Evolutionary conservation across 2,113 vertebrate species (phyloP).

Genomic region (Cyprinus carpio): DNA sequence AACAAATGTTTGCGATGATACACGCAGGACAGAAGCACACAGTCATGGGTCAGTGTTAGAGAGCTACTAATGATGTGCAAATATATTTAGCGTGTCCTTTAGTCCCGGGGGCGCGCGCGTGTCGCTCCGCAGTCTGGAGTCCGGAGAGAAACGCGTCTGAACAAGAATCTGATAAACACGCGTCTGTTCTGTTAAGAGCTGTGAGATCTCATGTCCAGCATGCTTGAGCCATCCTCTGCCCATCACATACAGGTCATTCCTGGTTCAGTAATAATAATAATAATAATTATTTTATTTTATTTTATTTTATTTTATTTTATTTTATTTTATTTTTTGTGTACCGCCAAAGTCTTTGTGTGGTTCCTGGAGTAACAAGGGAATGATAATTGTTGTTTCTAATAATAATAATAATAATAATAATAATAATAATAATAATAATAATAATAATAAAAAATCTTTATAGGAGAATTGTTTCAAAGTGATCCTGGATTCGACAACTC

Average conservation of each 20-base stretch:
- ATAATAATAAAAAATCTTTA: neutral
- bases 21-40: constrained; percentile 7
- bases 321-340: too few species aligned
- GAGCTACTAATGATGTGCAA: constrained; percentile 72
- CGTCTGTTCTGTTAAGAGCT: neutral
- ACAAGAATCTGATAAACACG: constrained; percentile 12
- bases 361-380: neutral
- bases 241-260: neutral
- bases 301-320: too few species aligned
- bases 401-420: neutral
- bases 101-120: too few species aligned
- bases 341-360: neutral
- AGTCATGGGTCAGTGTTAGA: constrained; percentile 6
- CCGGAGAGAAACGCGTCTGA: constrained; percentile 1
- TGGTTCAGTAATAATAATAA: neutral
- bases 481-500: neutral
- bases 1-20: constrained; percentile 20
- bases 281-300: too few species aligned
- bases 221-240: neutral
- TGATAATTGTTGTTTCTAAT: too few species aligned
- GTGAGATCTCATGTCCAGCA: constrained; percentile 15
- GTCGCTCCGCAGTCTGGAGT: neutral
- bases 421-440: too few species aligned
- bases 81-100: constrained; percentile 67
- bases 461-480: neutral